phyloP scores from a whole-genome alignment of 2,113 vertebrate species.

The Columbina picui region DNA sequence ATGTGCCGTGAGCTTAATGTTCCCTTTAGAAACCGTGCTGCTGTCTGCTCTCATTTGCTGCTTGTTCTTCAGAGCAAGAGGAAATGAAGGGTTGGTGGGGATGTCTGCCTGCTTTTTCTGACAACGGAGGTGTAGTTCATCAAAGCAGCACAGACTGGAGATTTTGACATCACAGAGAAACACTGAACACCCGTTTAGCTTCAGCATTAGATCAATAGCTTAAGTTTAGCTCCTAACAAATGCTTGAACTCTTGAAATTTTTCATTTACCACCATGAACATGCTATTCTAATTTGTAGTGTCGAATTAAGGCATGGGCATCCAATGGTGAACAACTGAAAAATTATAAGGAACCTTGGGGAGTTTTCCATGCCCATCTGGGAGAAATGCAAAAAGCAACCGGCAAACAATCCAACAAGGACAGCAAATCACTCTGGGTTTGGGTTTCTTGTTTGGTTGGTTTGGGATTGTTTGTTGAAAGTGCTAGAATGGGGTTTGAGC shows the following conservation, averaged over 20 bases:
- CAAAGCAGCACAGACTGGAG: background rate
- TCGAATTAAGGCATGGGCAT: background rate
- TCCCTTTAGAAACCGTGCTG: background rate
- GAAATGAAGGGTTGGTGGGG: background rate
- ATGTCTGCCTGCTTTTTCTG: background rate
- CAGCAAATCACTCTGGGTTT: background rate
- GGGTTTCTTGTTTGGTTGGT: too few relatives aligned
- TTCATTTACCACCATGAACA: background rate
- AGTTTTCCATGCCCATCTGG: background rate
- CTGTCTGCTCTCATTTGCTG: background rate
- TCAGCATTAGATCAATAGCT: background rate
- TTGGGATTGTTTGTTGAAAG: background rate
- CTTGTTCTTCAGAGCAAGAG: background rate
- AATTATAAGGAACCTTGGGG: background rate
- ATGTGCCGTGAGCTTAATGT: background rate
- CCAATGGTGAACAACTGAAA: background rate
- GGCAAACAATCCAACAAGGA: background rate
- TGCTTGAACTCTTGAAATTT: background rate
- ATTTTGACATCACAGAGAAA: background rate
- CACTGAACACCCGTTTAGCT: background rate
- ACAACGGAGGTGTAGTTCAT: background rate
- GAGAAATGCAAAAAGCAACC: background rate
- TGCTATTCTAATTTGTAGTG: background rate
- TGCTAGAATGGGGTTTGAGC: background rate
- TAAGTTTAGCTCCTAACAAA: background rate